Conservation (phyloP, 2,113 vertebrate species). For the Pygoscelis adeliae region DNA sequence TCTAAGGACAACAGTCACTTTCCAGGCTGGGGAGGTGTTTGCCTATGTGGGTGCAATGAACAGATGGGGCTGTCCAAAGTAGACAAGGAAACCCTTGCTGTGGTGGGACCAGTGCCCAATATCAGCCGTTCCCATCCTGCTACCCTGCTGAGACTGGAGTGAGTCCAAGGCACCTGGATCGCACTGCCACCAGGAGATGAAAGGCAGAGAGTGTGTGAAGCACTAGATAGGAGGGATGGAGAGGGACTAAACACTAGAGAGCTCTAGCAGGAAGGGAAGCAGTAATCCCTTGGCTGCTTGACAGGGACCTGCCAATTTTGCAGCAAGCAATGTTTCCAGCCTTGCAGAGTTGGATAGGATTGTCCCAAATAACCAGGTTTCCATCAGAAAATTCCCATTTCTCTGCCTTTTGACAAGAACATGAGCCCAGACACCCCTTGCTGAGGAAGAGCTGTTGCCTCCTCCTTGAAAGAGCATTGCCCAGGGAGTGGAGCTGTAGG, state of each 20-base stretch:
- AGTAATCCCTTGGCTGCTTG: conserved; percentile 24
- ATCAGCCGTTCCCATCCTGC: not conserved
- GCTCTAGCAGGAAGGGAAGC: not conserved
- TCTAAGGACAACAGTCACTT: not conserved
- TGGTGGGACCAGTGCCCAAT: not conserved
- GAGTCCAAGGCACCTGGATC: not conserved
- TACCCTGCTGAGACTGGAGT: not conserved
- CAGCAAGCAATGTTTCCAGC: not conserved
- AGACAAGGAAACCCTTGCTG: not conserved
- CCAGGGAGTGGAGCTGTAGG: not conserved
- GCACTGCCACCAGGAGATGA: not conserved
- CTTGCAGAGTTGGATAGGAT: not conserved
- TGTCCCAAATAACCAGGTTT: not conserved
- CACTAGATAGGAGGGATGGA: not conserved
- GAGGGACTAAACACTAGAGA: not conserved
- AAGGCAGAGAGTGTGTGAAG: not conserved
- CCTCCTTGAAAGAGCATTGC: not conserved
- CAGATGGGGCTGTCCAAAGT: not conserved
- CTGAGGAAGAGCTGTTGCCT: not conserved
- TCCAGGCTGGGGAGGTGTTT: not conserved
- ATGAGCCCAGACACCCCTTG: accelerated
- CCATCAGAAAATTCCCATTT: not conserved
- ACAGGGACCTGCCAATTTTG: conserved; percentile 1
- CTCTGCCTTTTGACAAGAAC: not conserved
- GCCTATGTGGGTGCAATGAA: not conserved